Base-by-base conservation (phyloP, 2,797 vertebrate genomes). In the Hylomyscus alleni region DNA sequence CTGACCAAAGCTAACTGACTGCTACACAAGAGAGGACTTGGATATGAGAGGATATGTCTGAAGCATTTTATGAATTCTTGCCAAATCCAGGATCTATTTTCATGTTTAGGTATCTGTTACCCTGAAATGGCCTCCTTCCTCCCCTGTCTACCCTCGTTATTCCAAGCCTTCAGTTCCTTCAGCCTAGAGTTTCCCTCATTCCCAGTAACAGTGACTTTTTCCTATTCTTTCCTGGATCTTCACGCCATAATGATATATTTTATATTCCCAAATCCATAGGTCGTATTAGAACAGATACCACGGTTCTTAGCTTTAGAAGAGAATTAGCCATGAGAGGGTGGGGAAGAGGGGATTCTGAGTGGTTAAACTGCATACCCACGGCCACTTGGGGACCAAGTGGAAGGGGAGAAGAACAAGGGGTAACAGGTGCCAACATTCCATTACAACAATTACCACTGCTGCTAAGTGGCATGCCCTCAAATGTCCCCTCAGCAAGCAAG, bases 81-180 rank as follows among this genome's bases (percentile, higher is more conserved):
- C 73, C 73, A 96, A 92, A 76, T 77, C 54, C 47, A 78, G 84
- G 69, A 80, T 89, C 60, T 93, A 86, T 91, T 97, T 97, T 62
- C 40, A 20, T 56, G 75, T 90, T 78, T 82, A 95, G 89, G 47
- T 76, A 97, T 78, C 84, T 95, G 76, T 77, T 90, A 80, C 37
- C 77, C 76, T 94, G 47, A 94, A 91, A 93, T 56, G 80, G 47
- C 26, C 90, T 85, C 65, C 94, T 44, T 13, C 26, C 29, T 13
- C 29, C 6, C 20, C 26, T 29, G 26, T 78, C 31, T 9, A 88
- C n/a, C 34, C n/a, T 90, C 1, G 1, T 13, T 52, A 81, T 75
- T 65, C 40, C 76, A 62, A 85, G 56, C 58, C 44, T 26, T 22
- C 37, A 37, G 3, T 80, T 76, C 54, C 83, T 72, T 86, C 52